Percentiles rank a stretch among this genome's conserved stretches.
Evolutionary conservation across 2,113 vertebrate genomes (phyloP).

Genomic region (Kryptolebias marmoratus): DNA sequence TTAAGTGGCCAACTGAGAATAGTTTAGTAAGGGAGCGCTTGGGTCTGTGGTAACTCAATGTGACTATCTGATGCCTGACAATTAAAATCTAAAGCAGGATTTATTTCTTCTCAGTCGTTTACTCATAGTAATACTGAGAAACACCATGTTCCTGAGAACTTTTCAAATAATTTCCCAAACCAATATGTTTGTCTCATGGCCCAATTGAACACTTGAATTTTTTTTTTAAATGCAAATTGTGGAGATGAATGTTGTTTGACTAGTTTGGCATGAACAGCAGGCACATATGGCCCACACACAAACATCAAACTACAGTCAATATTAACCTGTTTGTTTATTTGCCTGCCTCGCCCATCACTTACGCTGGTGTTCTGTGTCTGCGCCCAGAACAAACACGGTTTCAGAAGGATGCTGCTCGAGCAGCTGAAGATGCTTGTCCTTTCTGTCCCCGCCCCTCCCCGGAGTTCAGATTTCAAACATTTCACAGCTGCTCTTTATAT

Average conservation of each 20-base stretch:
- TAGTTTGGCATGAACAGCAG: conserved; percentile 57
- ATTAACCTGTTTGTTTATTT: conserved; percentile 81
- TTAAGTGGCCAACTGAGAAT: neutral
- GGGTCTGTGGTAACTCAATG: neutral
- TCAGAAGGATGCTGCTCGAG: conserved; percentile 69
- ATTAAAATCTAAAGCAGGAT: neutral
- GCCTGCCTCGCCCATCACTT: conserved; percentile 80
- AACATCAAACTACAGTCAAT: conserved; percentile 81
- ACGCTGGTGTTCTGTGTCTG: conserved; percentile 78
- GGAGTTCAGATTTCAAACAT: conserved; percentile 72
- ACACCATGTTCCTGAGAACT: neutral
- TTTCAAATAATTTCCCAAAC: neutral
- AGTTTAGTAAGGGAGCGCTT: conserved; percentile 3
- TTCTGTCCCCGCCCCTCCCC: conserved; percentile 47
- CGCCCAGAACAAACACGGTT: conserved; percentile 82
- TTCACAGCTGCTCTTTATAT: conserved; percentile 71
- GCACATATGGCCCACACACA: conserved; percentile 65
- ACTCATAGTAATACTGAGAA: too few species aligned
- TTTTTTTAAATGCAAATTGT: neutral
- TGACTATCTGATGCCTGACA: neutral
- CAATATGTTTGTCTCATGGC: neutral
- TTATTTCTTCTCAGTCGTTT: neutral
- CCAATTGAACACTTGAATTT: neutral
- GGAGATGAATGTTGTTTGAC: conserved; percentile 35
- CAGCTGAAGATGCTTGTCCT: conserved; percentile 82